phyloP scores from a whole-genome alignment of 2,113 vertebrate genomes.

The Misgurnus anguillicaudatus region DNA sequence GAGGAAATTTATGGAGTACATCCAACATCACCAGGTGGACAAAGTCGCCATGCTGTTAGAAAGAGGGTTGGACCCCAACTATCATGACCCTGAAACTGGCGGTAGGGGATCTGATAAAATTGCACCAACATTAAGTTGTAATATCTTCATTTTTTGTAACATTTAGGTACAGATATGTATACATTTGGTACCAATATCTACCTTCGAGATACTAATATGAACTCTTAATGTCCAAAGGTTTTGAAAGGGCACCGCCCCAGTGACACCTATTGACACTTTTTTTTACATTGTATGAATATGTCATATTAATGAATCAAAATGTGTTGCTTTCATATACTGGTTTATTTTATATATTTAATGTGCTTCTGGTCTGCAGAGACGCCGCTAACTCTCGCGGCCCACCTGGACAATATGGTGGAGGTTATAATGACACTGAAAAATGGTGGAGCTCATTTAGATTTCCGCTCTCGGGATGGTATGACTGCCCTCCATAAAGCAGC shows the following conservation, averaged over 20 bases:
- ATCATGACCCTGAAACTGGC: constrained; percentile 84
- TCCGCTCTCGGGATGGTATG: constrained; percentile 84
- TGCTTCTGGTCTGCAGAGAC: constrained; percentile 71
- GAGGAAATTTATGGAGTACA: constrained; percentile 83
- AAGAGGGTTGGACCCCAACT: constrained; percentile 87
- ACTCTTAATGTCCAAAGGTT: too few species aligned
- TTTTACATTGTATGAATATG: too few species aligned
- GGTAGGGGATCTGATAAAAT: constrained; percentile 65
- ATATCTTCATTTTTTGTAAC: too few species aligned
- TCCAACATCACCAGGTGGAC: constrained; percentile 81
- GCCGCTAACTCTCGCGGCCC: constrained; percentile 80
- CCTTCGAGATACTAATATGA: too few species aligned
- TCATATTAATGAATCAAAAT: too few species aligned
- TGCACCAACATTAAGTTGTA: too few species aligned
- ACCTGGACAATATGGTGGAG: constrained; percentile 76
- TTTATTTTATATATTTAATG: background rate
- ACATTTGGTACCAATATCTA: too few species aligned
- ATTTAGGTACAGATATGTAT: too few species aligned
- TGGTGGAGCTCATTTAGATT: constrained; percentile 85
- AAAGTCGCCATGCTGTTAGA: constrained; percentile 86
- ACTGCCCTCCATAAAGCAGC: constrained; percentile 86
- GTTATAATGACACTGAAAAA: constrained; percentile 80
- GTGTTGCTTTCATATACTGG: too few species aligned
- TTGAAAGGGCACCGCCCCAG: too few species aligned
- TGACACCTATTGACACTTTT: too few species aligned